Base-by-base conservation (phyloP, 2,797 vertebrate genomes). In the Propithecus perrieri region DNA sequence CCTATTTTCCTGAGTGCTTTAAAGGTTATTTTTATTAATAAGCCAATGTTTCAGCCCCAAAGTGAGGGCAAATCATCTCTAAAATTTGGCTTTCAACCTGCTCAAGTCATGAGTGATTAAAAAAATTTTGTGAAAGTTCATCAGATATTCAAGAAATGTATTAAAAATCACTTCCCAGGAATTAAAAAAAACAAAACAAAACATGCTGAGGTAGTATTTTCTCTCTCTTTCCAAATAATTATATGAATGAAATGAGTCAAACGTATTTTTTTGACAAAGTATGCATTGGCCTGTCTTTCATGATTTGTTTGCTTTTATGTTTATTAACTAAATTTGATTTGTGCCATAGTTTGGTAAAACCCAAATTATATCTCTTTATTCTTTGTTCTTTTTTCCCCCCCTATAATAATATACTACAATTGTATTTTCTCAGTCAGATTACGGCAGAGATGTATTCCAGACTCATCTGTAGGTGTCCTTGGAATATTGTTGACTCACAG, bases 1-100 rank as follows among this genome's bases (percentile, higher is more conserved):
- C 41, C 81, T 96, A n/a, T 91, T 97, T 96, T 95, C 30, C 33
- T 69, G n/a, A 41, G n/a, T 91, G 35, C 41, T 65, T 41, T 95
- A 84, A 92, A 95, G 18, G 85, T 38, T 93, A 72, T 85, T 93
- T 94, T 93, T 88, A 85, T 86, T 94, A 85, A 90, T 79, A 86
- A 95, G 63, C 28, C 9, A 83, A 6, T 75, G 91, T 94, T 95
- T 94, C 30, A 86, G 46, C 22, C 24, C 46, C 74, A 85, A 1
- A 85, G 26, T 85, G 35, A 92, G n/a, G 41, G 10, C 71, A 59
- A 85, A 72, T 94, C 7, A 28, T 95, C 4, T 81, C 24, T 89
- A 33, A 95, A 92, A 59, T 55, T 65, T 96, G 69, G 14, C 57
- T 53, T 91, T 91, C 35, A 63, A 59, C 46, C 17, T 89, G 61